These are phyloP conservation scores for Idris sp. DNA, from an alignment of 1,140 invertebrate genomes.

Conservation along the genomic window DNA sequence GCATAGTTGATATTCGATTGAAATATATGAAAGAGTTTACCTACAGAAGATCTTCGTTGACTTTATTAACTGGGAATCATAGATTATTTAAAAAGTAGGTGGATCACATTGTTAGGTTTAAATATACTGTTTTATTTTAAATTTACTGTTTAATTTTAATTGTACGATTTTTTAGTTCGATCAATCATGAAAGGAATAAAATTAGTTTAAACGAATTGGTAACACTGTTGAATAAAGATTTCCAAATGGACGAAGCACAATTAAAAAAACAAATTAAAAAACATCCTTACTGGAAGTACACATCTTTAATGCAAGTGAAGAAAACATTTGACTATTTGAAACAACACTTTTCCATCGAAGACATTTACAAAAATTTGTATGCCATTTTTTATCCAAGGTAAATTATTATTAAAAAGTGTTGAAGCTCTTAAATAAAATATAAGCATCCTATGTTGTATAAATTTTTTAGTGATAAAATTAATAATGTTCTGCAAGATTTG, in stretches of 20 bases:
- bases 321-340: constrained; percentile 77
- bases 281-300: constrained; percentile 79
- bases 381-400: constrained; percentile 80
- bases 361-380: constrained; percentile 79
- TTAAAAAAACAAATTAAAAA: constrained; percentile 73
- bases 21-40: constrained; percentile 73
- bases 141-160: constrained; percentile 2
- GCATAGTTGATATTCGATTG: constrained; percentile 74
- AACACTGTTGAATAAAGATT: constrained; percentile 59
- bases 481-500: constrained; percentile 36
- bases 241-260: constrained; percentile 60
- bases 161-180: constrained; percentile 53
- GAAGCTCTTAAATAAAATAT: too few relatives aligned
- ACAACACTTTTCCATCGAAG: constrained; percentile 72
- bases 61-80: constrained; percentile 73
- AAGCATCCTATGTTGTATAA: constrained; percentile 30
- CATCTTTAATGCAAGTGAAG: constrained; percentile 77
- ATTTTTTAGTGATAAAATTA: constrained; percentile 62
- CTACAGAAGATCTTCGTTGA: constrained; percentile 76
- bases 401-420: too few relatives aligned
- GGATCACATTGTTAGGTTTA: too few relatives aligned
- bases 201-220: constrained; percentile 69
- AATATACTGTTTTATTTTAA: not conserved
- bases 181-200: constrained; percentile 58
- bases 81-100: constrained; percentile 70